phyloP scores from a whole-genome alignment of 2,113 vertebrate genomes.

The Muntiacus muntjak region DNA sequence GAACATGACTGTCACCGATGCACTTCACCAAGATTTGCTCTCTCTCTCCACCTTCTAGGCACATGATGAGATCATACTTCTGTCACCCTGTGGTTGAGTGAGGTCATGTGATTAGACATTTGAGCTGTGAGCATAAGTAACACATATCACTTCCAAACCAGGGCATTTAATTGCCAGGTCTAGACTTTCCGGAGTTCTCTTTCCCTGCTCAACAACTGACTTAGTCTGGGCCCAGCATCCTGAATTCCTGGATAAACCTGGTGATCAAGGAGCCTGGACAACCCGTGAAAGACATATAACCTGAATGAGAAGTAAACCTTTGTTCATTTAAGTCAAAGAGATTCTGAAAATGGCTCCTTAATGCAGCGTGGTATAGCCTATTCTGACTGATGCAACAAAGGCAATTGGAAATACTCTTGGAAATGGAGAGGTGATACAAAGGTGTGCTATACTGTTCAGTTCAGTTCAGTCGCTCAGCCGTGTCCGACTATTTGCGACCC shows the following conservation, averaged over 20 bases:
- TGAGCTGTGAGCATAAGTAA: background rate
- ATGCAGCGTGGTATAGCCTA: background rate
- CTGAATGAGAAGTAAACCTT: background rate
- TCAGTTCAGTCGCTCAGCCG: background rate
- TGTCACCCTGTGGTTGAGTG: background rate
- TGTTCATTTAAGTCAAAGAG: background rate
- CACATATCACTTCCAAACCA: background rate
- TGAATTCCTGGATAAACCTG: background rate
- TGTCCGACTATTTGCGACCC: fast-evolving
- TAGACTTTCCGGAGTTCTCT: background rate
- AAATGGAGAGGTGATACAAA: background rate
- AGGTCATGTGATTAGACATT: background rate
- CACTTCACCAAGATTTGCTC: background rate
- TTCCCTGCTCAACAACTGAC: background rate
- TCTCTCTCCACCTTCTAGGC: background rate
- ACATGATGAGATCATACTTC: background rate
- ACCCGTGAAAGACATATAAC: background rate
- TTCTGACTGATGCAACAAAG: background rate
- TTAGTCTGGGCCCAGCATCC: background rate
- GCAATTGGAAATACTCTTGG: background rate
- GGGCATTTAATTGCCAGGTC: background rate
- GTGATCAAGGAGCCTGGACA: background rate
- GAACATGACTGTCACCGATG: background rate
- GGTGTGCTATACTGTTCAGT: background rate
- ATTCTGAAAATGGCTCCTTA: background rate